A percentile compares a stretch with the other conserved stretches of the same genome.
phyloP scores from a whole-genome alignment of 2,113 vertebrate genomes.

The Ochotona princeps region DNA sequence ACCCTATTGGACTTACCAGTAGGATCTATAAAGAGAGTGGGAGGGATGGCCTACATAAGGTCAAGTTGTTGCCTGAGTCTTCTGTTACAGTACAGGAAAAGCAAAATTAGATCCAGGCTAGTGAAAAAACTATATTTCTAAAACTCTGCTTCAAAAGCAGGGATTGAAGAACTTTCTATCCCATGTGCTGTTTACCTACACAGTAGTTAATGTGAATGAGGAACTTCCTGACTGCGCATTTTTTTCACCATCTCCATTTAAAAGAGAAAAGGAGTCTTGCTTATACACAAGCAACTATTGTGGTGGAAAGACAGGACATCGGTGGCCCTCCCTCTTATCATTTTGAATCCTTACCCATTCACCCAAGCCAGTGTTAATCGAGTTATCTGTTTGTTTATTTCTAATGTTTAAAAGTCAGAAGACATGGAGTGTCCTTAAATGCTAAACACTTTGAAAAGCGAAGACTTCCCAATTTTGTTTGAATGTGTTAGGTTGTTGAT shows the following conservation, averaged over 20 bases:
- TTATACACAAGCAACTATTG: background rate
- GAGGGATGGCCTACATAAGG: too few relatives aligned
- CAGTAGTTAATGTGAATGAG: background rate
- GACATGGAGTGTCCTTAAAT: background rate
- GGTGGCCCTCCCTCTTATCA: background rate
- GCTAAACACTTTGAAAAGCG: background rate
- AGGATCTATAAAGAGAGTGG: background rate
- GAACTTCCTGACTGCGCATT: rapidly evolving
- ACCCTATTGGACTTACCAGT: background rate
- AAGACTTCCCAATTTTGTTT: background rate
- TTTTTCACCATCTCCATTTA: background rate
- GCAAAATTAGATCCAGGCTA: background rate
- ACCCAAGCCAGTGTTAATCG: background rate
- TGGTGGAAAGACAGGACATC: background rate
- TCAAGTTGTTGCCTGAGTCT: too few relatives aligned
- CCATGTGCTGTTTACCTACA: background rate
- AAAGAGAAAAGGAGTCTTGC: background rate
- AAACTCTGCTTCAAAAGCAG: background rate
- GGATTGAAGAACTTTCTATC: background rate
- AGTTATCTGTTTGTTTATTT: background rate
- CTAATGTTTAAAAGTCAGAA: background rate
- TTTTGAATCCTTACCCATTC: background rate
- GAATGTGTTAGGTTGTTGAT: background rate
- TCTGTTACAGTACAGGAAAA: background rate
- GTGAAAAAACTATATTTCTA: background rate